Conservation (phyloP, 2,113 vertebrate species). For the Silurus meridionalis region DNA sequence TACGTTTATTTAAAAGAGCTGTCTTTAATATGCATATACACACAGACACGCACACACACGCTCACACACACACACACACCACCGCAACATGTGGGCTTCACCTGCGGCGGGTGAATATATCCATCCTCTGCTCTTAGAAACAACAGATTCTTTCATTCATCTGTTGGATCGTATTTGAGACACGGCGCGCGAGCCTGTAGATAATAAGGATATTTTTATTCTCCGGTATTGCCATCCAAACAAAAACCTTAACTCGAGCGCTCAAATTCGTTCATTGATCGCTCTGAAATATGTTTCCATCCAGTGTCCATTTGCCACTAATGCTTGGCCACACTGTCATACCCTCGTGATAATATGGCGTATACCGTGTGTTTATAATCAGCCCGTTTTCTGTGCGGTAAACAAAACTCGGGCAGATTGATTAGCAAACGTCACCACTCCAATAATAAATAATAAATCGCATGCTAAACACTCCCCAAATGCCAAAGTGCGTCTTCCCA, state of each 20-base stretch:
- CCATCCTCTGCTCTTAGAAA: not conserved
- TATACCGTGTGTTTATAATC: not conserved
- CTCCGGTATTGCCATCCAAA: not conserved
- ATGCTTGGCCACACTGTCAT: not conserved
- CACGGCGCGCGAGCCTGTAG: not conserved
- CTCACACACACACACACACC: conserved; percentile 17
- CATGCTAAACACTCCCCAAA: no score
- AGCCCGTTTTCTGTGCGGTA: not conserved
- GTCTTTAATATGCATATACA: not conserved
- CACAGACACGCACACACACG: not conserved
- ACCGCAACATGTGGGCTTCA: conserved; percentile 49
- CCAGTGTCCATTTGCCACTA: not conserved
- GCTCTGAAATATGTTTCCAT: not conserved
- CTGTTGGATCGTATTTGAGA: not conserved
- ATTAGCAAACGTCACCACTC: not conserved
- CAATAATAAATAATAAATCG: not conserved
- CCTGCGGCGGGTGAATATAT: not conserved
- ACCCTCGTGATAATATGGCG: not conserved
- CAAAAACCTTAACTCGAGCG: not conserved
- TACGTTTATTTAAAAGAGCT: conserved; percentile 44
- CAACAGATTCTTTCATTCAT: not conserved
- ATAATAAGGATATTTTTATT: not conserved
- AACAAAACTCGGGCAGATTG: not conserved
- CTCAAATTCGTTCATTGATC: not conserved
- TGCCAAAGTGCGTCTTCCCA: not conserved